These are phyloP conservation scores for Acanthochromis polyacanthus DNA, from an alignment of 2,113 vertebrate species.

Conservation along the genomic window DNA sequence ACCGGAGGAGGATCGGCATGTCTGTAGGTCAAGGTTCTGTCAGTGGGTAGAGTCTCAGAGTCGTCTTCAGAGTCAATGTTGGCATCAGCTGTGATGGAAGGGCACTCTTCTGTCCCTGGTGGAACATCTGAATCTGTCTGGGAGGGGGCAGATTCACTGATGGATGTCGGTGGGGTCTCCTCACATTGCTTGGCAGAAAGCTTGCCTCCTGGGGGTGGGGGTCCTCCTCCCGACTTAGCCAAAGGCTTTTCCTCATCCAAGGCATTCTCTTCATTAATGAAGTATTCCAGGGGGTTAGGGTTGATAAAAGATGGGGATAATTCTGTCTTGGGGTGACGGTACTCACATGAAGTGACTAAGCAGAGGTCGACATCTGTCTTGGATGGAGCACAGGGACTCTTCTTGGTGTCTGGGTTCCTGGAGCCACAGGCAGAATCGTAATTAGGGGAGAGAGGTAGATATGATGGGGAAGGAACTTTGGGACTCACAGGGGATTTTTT, in stretches of 20 bases:
- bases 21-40: conserved; percentile 94
- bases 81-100: conserved; percentile 96
- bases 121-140: conserved; percentile 96
- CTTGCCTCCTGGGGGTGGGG: conserved; percentile 92
- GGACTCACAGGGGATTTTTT: conserved; percentile 82
- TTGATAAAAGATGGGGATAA: conserved; percentile 98
- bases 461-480: conserved; percentile 68
- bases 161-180: conserved; percentile 94
- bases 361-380: conserved; percentile 94
- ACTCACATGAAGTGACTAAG: conserved; percentile 94
- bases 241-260: conserved; percentile 89
- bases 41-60: conserved; percentile 96
- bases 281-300: conserved; percentile 95
- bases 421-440: conserved; percentile 69
- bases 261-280: conserved; percentile 89
- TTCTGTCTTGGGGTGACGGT: conserved; percentile 96
- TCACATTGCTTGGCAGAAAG: conserved; percentile 91
- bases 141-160: conserved; percentile 94
- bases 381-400: conserved; percentile 82
- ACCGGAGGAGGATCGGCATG: conserved; percentile 92
- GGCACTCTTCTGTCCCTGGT: conserved; percentile 95
- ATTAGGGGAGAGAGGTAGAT: conserved; percentile 66
- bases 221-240: conserved; percentile 86
- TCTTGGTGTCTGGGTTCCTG: conserved; percentile 79
- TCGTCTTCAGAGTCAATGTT: conserved; percentile 98